Evolutionary conservation across 2,797 vertebrate species (phyloP), one percentile per base, ranked within the genome.

Genomic region (Hoplostethus atlanticus): DNA sequence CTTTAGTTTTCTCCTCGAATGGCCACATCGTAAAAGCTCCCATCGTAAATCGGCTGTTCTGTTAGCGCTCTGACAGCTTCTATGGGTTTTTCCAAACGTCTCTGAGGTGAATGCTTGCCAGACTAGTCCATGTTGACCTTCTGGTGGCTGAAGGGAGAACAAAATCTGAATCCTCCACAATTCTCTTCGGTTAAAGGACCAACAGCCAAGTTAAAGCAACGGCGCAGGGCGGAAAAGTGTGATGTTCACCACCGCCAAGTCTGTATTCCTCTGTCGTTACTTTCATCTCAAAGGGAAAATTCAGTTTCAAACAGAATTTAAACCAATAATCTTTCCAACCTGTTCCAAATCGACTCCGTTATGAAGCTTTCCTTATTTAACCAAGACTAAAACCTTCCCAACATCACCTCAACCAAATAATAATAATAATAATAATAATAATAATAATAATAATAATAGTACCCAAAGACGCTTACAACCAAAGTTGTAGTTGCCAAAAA

Each of bases 111-210:
- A 16, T 6, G 51, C 17, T 48, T 62, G 61, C 44, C 54, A 55
- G 44, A 57, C 4, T 10, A 21, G 48, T 64, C 25, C 42, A 38
- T 42, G 34, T 31, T 68, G 63, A 68, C 50, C 51, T 66, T 60
- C 48, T 57, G 25, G 21, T 48, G 28, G 55, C 58, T 68, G 44
- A 28, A 74, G 70, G 60, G 48, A 62, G 47, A 76, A 68, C 48
- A 50, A 57, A 76, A 63, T 69, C 55, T 53, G 44, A 67, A 70
- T 64, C 67, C 31, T 21, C 47, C 54, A 65, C 46, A n/a, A 59
- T 50, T 64, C 11, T 5, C 58, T 40, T 15, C n/a, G 38, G 44
- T 9, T 16, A 15, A 12, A 53, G 34, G 21, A 21, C 21, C n/a
- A 10, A 30, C 21, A 21, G 12, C 31, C 12, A 51, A 52, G 0